Base-by-base conservation (phyloP, 2,113 vertebrate species). In the Anser cygnoides region DNA sequence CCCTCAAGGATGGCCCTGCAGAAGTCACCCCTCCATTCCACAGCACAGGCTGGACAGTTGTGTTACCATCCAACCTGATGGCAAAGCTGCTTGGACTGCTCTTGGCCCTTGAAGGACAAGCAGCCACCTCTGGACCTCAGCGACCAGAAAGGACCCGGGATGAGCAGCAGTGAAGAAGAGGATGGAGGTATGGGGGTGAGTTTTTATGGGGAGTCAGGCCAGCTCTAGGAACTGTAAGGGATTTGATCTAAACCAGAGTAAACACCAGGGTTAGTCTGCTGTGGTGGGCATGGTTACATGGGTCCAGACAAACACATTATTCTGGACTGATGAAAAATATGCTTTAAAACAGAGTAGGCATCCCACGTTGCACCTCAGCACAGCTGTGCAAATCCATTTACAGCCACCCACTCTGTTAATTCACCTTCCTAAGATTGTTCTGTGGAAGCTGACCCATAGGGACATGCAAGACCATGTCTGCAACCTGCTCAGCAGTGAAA, bases 401-500 rank as follows among this genome's bases (percentile, higher is more conserved):
- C 43, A 61, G 0, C 9, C 21, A n/a, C 3, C 16, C 15, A 19
- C 9, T 5, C 33, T 49, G 23, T 26, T 26, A 14, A 18, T 6
- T 1, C 3, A 26, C 3, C 4, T 13, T 44, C 25, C 58, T 13
- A 35, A 19, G 71, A 20, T 5, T 10, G 6, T 29, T 58, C 29
- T 1, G 26, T 23, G 49, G 25, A 12, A 43, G 18, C 11, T 81
- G 44, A 43, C 43, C 75, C 52, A 10, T 0, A 0, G 63, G 2
- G 2, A 23, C 39, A 7, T 1, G 2, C 50, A 15, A 7, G 26
- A 23, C 37, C 0, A 0, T 2, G 7, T 37, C 76, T 1, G 0
- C 10, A 26, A 28, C 22, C 31, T 25, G 49, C 80, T 44, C 39
- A 7, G 72, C 4, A 41, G 17, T 5, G 33, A 23, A 21, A 31